Base-by-base conservation (phyloP, 2,797 vertebrate species). In the Pangasius mekongensis region DNA sequence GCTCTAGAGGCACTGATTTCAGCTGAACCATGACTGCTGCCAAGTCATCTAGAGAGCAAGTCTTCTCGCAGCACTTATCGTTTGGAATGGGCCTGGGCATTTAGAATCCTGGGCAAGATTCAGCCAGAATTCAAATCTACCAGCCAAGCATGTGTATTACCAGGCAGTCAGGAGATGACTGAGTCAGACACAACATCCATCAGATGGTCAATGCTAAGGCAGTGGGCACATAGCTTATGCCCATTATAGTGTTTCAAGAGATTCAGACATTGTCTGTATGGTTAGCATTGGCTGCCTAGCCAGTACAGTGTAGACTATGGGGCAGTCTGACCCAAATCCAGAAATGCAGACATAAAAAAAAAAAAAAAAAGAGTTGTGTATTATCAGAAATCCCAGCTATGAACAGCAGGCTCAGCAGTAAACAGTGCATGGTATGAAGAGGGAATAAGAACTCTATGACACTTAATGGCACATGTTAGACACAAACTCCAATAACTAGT, bases 21-120 rank as follows among this genome's bases (percentile, higher is more conserved):
- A 67, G n/a, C n/a, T 67, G 43, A 84, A 84, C 62, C 62, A 39
- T 33, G n/a, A 33, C n/a, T 66, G n/a, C 80, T 62, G 80, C 22
- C 33, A 82, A 27, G 10, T 11, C n/a, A 10, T 83, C 39, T 66
- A 27, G 24, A 66, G 10, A 66, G 82, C 27, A 67, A 52, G 43
- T 20, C 27, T 33, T 62, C n/a, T 11, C 49, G 2, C 14, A 84
- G n/a, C 62, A 33, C 18, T 84, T 84, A 52, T 66, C 30, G 20
- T 64, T 39, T 58, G 52, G 36, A 80, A 83, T 64, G 39, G 36
- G 36, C 3, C 6, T 67, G n/a, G 43, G 5, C 43, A 8, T 62
- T 82, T 60, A 67, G 3, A 83, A 64, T 66, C 14, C 39, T 83
- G 60, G 27, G 8, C 33, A 66, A 47, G 64, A 84, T 66, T 66